Base-by-base conservation (phyloP, 2,888 invertebrate genomes). In the Mythimna albipuncta region DNA sequence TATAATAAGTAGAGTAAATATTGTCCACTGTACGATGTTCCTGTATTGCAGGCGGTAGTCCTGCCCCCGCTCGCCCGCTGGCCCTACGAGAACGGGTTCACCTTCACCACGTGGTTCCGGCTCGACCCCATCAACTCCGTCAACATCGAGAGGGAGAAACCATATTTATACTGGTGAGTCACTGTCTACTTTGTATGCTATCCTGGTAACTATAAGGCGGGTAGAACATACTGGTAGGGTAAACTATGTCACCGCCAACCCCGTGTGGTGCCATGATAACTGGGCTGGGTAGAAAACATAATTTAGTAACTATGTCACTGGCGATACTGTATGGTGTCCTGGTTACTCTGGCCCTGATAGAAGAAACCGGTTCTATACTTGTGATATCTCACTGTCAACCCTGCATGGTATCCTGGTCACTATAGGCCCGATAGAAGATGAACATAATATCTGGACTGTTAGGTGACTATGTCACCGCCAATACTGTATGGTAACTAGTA, bases 81-180 rank as follows among this genome's bases (percentile, higher is more conserved):
- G 99, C 99, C 99, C 54, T 99, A 99, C 96, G 99, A 99, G 96
- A 99, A 98, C 96, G 99, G 99, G 75, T 99, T 99, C 97, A 99
- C 99, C 69, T 99, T 99, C 96, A 99, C 99, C 89, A 99, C 99
- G 88, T 99, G 99, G 99, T 99, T 99, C 95, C 97, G 99, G 80
- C 97, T 99, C 92, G 99, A 99, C 97, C 99, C 99, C 90, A 98
- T 99, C 96, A 99, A 99, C 97, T 99, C 99, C 75, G 99, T 99
- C 93, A 99, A 99, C 97, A 99, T 99, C 92, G 99, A 99, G 96
- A 97, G 99, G 89, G 99, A 99, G 96, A 99, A 99, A 95, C 99
- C 99, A 55, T 99, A 99, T 95, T 97, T 99, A 84, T 99, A 99
- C 96, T 99, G 99, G 99, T 99, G 96, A 97, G 13, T 26, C 47